Conservation (phyloP, 1,140 invertebrate genomes). For the Wasmannia auropunctata region DNA sequence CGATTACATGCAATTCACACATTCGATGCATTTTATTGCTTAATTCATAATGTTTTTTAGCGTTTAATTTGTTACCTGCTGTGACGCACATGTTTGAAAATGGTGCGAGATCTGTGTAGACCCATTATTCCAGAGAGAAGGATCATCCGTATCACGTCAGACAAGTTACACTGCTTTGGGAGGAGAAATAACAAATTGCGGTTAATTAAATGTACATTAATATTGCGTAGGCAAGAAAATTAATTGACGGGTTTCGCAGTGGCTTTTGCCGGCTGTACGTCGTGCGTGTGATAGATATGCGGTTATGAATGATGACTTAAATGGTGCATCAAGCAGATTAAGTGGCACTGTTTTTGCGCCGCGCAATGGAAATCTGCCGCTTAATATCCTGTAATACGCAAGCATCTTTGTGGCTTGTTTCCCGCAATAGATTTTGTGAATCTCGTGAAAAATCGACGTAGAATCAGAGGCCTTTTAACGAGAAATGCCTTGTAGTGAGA, state of each 20-base stretch:
- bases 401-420: neutral
- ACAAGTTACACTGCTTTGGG: neutral
- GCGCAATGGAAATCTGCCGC: conserved; percentile 1
- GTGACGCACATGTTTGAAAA: neutral
- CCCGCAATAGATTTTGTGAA: neutral
- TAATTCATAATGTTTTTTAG: neutral
- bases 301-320: conserved; percentile 48
- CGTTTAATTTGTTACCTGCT: neutral
- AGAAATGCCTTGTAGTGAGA: neutral
- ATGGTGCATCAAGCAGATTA: conserved; percentile 45
- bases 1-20: neutral
- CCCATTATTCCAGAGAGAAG: neutral
- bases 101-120: neutral
- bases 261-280: conserved; percentile 12
- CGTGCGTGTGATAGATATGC: conserved; percentile 11
- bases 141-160: neutral
- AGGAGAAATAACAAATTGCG: conserved; percentile 10
- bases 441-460: neutral
- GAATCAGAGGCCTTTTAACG: neutral
- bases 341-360: conserved; percentile 31
- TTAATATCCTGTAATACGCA: conserved; percentile 11
- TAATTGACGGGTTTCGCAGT: conserved; percentile 22
- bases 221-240: conserved; percentile 43
- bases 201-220: conserved; percentile 47
- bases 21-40: neutral